phyloP scores from a whole-genome alignment of 2,888 invertebrate genomes.

The Megaustenia siamemsis region DNA sequence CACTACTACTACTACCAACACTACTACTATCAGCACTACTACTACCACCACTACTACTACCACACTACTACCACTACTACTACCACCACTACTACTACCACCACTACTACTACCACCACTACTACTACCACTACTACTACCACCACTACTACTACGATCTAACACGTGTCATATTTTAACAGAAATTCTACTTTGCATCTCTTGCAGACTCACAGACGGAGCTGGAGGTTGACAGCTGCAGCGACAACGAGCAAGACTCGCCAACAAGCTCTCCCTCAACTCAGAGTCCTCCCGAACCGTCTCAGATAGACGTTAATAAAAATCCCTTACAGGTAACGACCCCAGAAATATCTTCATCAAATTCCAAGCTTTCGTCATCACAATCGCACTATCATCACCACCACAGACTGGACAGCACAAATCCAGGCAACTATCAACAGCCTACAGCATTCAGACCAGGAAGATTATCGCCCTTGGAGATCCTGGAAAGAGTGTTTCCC shows the following conservation, averaged over 20 bases:
- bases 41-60: too few relatives aligned
- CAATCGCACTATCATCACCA: background rate
- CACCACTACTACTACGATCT: too few relatives aligned
- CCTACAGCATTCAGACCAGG: slow-evolving; percentile 78
- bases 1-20: too few relatives aligned
- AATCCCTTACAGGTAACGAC: background rate
- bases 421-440: slow-evolving; percentile 24
- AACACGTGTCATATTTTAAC: too few relatives aligned
- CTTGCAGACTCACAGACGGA: slow-evolving; percentile 49
- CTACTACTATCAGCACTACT: too few relatives aligned
- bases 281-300: background rate
- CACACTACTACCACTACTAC: too few relatives aligned
- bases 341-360: background rate
- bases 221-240: slow-evolving; percentile 55
- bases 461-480: slow-evolving; percentile 85
- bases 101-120: too few relatives aligned
- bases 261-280: slow-evolving; percentile 15
- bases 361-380: background rate
- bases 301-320: background rate
- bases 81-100: too few relatives aligned
- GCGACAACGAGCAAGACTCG: slow-evolving; percentile 53
- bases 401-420: background rate
- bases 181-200: background rate
- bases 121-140: too few relatives aligned
- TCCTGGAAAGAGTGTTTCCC: slow-evolving; percentile 92